phyloP scores from a whole-genome alignment of 2,113 vertebrate genomes.

The Pterocles gutturalis region DNA sequence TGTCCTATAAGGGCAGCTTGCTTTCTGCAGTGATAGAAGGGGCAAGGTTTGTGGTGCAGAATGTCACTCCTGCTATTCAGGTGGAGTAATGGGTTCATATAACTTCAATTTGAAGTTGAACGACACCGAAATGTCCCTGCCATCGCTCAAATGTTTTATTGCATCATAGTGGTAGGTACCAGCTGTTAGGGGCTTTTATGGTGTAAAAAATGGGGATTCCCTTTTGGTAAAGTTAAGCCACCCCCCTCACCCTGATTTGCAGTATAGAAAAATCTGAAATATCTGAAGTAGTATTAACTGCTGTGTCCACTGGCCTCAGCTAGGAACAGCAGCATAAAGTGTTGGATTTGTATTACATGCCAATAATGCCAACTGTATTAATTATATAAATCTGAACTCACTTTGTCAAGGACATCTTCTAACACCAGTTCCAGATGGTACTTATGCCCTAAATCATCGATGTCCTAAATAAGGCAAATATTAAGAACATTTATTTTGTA shows the following conservation, averaged over 20 bases:
- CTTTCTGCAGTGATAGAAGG: neutral
- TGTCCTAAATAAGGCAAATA: conserved; percentile 75
- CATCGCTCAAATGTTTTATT: neutral
- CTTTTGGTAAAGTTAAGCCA: neutral
- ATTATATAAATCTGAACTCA: conserved; percentile 70
- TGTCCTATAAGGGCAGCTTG: neutral
- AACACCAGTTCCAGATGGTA: conserved; percentile 86
- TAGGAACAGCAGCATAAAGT: neutral
- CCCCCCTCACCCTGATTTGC: neutral
- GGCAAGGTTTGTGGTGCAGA: neutral
- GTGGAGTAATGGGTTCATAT: neutral
- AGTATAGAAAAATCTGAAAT: neutral
- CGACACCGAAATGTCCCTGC: neutral
- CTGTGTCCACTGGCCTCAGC: neutral
- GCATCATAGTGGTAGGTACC: neutral
- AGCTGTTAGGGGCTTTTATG: neutral
- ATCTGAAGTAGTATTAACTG: neutral
- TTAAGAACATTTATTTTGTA: neutral
- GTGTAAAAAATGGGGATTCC: neutral
- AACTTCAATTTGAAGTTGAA: neutral
- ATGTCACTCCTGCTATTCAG: neutral
- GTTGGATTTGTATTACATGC: neutral
- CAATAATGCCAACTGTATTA: neutral
- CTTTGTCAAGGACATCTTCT: conserved; percentile 81
- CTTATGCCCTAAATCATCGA: conserved; percentile 79